These are phyloP conservation scores for Trachelus stipa DNA, from an alignment of 2,888 invertebrate genomes.

Conservation along the genomic window DNA sequence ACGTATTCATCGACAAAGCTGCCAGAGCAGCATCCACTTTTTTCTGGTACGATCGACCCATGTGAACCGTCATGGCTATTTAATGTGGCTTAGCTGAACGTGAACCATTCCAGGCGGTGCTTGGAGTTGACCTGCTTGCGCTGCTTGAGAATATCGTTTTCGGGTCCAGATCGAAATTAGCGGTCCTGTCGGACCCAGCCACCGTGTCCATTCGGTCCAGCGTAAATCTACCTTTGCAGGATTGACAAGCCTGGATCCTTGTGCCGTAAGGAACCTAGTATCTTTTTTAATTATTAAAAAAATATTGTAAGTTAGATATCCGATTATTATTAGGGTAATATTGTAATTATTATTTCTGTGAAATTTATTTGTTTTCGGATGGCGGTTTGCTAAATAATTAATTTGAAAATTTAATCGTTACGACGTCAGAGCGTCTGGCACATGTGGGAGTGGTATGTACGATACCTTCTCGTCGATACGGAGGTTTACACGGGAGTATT, in stretches of 20 bases:
- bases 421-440: background rate
- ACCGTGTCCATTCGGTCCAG: slow-evolving; percentile 10
- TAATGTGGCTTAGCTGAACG: slow-evolving; percentile 30
- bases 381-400: too few relatives aligned
- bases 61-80: background rate
- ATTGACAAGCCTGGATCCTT: background rate
- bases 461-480: slow-evolving; percentile 13
- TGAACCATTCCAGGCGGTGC: slow-evolving; percentile 26
- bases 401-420: background rate
- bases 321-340: too few relatives aligned
- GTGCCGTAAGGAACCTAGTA: background rate
- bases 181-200: slow-evolving; percentile 37
- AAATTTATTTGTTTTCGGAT: too few relatives aligned
- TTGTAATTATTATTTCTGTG: too few relatives aligned
- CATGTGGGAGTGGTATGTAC: background rate
- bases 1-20: background rate
- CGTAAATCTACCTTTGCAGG: background rate
- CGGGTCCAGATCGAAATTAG: slow-evolving; percentile 32
- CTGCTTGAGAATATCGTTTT: slow-evolving; percentile 29
- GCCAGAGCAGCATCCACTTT: background rate
- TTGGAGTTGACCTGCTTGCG: slow-evolving; percentile 23
- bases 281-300: too few relatives aligned
- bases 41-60: background rate
- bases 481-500: slow-evolving; percentile 29
- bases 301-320: too few relatives aligned